These are phyloP conservation scores for Laothoe populi DNA, from an alignment of 2,888 invertebrate genomes.

Conservation along the genomic window DNA sequence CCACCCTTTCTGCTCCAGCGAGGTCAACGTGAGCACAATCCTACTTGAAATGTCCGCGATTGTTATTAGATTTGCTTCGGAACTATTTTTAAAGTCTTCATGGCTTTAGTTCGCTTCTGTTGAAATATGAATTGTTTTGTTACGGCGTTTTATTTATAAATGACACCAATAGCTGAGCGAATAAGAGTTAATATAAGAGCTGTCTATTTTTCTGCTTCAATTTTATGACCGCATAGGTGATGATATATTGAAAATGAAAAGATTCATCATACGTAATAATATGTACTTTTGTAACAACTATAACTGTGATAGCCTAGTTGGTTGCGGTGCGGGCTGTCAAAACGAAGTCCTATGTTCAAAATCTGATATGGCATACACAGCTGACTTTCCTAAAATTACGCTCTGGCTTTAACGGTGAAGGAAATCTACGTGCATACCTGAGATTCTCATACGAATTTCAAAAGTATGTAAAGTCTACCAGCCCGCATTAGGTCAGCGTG, in stretches of 20 bases:
- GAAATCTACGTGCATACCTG: no score
- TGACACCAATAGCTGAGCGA: not conserved
- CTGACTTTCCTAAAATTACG: no score
- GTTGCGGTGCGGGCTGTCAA: no score
- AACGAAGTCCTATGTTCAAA: no score
- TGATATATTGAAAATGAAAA: not conserved
- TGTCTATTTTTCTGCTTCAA: not conserved
- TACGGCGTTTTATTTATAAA: conserved; percentile 15
- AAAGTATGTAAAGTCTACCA: no score
- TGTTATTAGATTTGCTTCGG: conserved; percentile 59
- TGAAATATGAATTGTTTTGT: conserved; percentile 41
- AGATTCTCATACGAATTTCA: no score
- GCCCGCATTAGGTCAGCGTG: no score
- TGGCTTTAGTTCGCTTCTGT: conserved; percentile 32
- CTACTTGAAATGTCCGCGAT: conserved; percentile 51
- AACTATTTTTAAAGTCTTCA: conserved; percentile 47
- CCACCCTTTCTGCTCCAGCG: conserved; percentile 52
- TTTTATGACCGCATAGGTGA: not conserved
- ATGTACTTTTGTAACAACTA: no score
- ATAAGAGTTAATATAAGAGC: conserved; percentile 10
- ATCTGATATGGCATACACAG: no score
- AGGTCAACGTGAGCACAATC: conserved; percentile 59
- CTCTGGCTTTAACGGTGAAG: no score
- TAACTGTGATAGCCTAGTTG: no score
- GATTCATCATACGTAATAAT: no score